Percentiles rank a stretch among this genome's conserved stretches.
Conservation (phyloP, 2,113 vertebrate genomes). For the Herpailurus yagouaroundi region DNA sequence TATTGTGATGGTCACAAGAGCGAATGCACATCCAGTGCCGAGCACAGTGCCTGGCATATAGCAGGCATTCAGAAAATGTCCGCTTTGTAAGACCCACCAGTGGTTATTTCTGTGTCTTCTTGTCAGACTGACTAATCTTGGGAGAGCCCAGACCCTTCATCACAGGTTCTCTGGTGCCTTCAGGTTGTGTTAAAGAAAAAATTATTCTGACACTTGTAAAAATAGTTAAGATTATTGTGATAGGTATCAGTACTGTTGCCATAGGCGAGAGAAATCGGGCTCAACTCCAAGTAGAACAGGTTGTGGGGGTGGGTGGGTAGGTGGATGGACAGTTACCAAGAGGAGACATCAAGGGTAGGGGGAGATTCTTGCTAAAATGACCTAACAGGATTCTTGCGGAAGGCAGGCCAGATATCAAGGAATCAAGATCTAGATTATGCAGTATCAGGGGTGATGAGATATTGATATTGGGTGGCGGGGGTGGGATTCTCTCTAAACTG, state of each 20-base stretch:
- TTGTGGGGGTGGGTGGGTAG: neutral
- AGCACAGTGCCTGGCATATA: neutral
- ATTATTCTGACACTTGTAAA: neutral
- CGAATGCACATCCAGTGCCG: neutral
- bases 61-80: neutral
- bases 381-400: neutral
- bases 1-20: neutral
- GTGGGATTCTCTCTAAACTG: neutral
- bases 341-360: neutral
- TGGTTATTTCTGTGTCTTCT: neutral
- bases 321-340: neutral
- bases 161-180: neutral
- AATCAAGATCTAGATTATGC: neutral
- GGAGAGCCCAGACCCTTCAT: neutral
- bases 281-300: neutral
- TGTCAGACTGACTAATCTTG: neutral
- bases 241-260: neutral
- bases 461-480: neutral
- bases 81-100: accelerated
- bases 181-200: neutral
- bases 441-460: neutral
- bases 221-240: neutral
- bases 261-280: neutral
- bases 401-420: neutral
- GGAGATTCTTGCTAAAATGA: neutral